A percentile compares a stretch with the other conserved stretches of the same genome.
These are phyloP conservation scores for Meda fulgida DNA, from an alignment of 2,797 vertebrate genomes.

Conservation along the genomic window DNA sequence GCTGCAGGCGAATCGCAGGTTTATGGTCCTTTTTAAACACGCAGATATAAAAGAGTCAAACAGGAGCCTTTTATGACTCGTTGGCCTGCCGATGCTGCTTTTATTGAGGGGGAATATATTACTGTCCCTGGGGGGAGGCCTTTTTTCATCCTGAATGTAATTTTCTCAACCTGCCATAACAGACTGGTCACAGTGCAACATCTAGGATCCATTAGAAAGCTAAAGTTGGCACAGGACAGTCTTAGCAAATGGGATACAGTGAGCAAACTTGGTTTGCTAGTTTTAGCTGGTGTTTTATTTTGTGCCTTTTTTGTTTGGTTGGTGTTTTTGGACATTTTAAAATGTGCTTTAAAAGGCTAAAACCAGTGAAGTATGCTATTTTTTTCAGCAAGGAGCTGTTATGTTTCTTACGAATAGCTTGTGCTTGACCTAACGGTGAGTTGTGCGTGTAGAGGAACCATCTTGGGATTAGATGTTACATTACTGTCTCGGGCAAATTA, in stretches of 20 bases:
- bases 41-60: conserved; percentile 58
- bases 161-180: conserved; percentile 45
- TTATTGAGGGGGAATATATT: conserved; percentile 26
- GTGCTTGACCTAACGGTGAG: conserved; percentile 19
- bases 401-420: conserved; percentile 9
- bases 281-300: neutral
- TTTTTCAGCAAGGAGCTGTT: neutral
- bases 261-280: conserved; percentile 5
- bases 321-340: neutral
- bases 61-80: conserved; percentile 58
- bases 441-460: conserved; percentile 38
- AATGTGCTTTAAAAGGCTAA: neutral
- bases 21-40: conserved; percentile 57
- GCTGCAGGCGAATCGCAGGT: conserved; percentile 40
- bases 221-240: conserved; percentile 32
- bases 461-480: conserved; percentile 39
- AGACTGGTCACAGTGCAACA: conserved; percentile 8
- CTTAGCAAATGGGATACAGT: conserved; percentile 3
- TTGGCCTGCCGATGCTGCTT: conserved; percentile 38
- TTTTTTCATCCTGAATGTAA: conserved; percentile 43
- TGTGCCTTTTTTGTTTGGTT: neutral
- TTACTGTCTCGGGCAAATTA: conserved; percentile 34
- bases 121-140: conserved; percentile 36
- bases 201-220: conserved; percentile 40
- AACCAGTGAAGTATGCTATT: neutral